Evolutionary conservation across 2,113 vertebrate species (phyloP).

Genomic region (Cebus imitator): DNA sequence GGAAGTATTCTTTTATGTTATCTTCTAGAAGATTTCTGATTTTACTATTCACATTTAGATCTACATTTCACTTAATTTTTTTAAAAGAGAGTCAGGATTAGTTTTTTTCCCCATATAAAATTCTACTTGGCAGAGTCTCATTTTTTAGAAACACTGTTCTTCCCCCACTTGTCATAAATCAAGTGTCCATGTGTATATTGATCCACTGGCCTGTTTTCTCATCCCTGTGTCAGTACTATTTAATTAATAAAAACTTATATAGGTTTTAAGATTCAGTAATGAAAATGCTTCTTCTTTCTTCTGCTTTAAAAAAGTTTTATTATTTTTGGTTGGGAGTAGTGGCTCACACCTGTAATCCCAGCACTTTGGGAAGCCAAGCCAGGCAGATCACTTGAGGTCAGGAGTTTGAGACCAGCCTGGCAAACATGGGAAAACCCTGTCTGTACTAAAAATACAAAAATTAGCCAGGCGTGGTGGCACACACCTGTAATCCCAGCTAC

Average conservation of each 20-base stretch:
- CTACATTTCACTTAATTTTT: not conserved
- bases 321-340: too few species aligned
- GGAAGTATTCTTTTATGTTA: not conserved
- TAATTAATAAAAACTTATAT: not conserved
- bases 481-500: too few species aligned
- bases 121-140: not conserved
- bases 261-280: not conserved
- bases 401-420: too few species aligned
- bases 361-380: too few species aligned
- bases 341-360: too few species aligned
- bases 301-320: not conserved
- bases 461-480: too few species aligned
- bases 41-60: not conserved
- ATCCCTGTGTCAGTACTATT: not conserved
- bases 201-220: not conserved
- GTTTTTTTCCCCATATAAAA: not conserved
- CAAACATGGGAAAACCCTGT: too few species aligned
- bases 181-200: not conserved
- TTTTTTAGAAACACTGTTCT: not conserved
- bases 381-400: too few species aligned
- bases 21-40: not conserved
- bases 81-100: not conserved
- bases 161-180: not conserved
- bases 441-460: too few species aligned
- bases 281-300: not conserved